Conservation (phyloP, 2,888 invertebrate species). For the Drosophila histrio region DNA sequence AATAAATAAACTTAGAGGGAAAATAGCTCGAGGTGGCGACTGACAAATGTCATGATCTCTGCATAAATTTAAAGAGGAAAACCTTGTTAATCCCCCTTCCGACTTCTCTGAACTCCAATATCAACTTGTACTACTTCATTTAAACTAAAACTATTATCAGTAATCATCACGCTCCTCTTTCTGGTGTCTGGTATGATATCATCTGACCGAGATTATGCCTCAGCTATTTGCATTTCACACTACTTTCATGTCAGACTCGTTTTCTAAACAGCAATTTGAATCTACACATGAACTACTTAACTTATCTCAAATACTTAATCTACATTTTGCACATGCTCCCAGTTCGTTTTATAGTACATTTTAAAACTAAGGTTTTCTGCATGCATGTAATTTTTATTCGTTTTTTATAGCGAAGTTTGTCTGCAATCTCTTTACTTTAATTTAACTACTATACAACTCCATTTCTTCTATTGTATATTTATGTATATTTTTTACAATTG, state of each 20-base stretch:
- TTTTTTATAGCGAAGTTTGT: too few relatives aligned
- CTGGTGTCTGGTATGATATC: not conserved
- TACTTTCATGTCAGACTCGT: not conserved
- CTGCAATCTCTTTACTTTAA: not conserved
- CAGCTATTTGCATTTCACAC: slow-evolving; percentile 14
- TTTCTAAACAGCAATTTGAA: not conserved
- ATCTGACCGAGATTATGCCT: slow-evolving; percentile 13
- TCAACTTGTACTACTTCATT: not conserved
- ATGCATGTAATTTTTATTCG: not conserved
- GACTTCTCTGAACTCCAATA: not conserved
- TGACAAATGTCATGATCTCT: slow-evolving; percentile 21
- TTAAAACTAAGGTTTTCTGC: not conserved
- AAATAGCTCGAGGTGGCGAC: slow-evolving; percentile 9
- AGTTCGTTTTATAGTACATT: not conserved
- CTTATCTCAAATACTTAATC: slow-evolving; percentile 36
- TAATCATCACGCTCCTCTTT: not conserved
- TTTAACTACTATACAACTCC: not conserved
- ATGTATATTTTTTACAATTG: not conserved
- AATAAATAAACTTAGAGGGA: slow-evolving; percentile 48
- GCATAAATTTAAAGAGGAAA: not conserved
- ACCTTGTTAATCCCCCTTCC: not conserved
- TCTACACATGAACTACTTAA: slow-evolving; percentile 8
- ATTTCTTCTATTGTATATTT: too few relatives aligned
- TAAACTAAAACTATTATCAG: not conserved
- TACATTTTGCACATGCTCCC: not conserved